phyloP scores from a whole-genome alignment of 2,888 invertebrate species.

The Luperina testacea region DNA sequence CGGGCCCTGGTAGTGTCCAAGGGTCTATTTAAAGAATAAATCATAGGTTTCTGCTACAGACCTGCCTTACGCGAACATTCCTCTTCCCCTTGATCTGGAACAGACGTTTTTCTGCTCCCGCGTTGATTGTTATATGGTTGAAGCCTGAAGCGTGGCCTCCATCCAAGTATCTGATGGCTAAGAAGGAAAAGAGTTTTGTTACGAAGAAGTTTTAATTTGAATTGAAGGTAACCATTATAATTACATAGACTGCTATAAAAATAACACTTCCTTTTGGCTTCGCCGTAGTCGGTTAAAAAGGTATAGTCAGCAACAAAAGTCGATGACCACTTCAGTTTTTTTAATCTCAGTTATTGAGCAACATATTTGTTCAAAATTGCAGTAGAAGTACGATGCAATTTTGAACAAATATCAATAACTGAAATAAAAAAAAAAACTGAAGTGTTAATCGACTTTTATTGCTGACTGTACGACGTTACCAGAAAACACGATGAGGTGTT shows the following conservation, averaged over 20 bases:
- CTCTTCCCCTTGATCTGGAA: slow-evolving; percentile 98
- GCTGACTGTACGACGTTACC: not conserved
- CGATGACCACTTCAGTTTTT: too few species aligned
- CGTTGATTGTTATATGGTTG: slow-evolving; percentile 94
- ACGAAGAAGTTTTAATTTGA: not conserved
- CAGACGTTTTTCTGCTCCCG: slow-evolving; percentile 93
- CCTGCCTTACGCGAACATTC: slow-evolving; percentile 95
- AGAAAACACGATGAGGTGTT: not conserved
- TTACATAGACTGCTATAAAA: not conserved
- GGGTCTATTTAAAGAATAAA: not conserved
- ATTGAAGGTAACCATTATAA: too few species aligned
- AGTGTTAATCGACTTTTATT: too few species aligned
- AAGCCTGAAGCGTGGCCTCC: slow-evolving; percentile 97
- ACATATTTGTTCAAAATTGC: too few species aligned
- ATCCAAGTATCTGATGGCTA: slow-evolving; percentile 94
- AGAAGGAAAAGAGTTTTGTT: not conserved
- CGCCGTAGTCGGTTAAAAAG: not conserved
- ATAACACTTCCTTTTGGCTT: not conserved
- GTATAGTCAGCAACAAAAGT: too few species aligned
- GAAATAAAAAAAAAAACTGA: too few species aligned
- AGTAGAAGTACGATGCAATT: too few species aligned
- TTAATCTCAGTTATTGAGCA: too few species aligned
- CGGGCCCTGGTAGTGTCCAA: slow-evolving; percentile 8
- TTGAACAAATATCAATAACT: too few species aligned
- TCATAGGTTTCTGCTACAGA: slow-evolving; percentile 68